Percentiles rank a stretch among this genome's conserved stretches.
These are phyloP conservation scores for Pygoscelis adeliae DNA, from an alignment of 2,113 vertebrate species.

Conservation along the genomic window DNA sequence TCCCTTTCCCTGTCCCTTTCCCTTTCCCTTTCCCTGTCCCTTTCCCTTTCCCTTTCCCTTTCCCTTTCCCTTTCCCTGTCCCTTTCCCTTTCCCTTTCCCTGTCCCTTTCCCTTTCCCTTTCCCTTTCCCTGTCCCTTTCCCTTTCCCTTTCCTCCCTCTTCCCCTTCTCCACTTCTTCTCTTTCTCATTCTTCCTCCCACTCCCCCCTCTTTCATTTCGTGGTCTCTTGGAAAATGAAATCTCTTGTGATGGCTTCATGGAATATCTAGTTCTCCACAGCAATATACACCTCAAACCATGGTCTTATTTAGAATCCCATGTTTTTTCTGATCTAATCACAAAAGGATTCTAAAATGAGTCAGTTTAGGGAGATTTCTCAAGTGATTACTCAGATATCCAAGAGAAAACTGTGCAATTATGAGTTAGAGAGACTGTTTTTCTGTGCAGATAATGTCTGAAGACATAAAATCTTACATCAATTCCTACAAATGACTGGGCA, in stretches of 20 bases:
- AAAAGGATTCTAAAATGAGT: background rate
- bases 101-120: fast-evolving
- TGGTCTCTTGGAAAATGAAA: background rate
- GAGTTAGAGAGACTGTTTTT: background rate
- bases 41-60: too few species aligned
- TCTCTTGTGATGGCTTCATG: background rate
- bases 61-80: too few species aligned
- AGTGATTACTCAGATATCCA: background rate
- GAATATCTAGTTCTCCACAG: background rate
- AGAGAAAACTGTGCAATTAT: background rate
- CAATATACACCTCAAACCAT: background rate
- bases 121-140: fast-evolving
- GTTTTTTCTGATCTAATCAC: background rate
- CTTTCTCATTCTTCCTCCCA: background rate
- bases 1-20: background rate
- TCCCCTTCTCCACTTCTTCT: too few species aligned
- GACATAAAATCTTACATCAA: background rate
- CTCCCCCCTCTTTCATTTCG: background rate
- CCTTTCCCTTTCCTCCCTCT: too few species aligned
- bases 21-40: fast-evolving
- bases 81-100: background rate
- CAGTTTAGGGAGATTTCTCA: background rate
- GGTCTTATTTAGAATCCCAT: background rate
- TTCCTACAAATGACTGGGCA: background rate
- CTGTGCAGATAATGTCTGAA: background rate